Evolutionary conservation across 2,888 invertebrate genomes (phyloP), one percentile per base, ranked within the genome.

Genomic region (Cerastis rubricosa): DNA sequence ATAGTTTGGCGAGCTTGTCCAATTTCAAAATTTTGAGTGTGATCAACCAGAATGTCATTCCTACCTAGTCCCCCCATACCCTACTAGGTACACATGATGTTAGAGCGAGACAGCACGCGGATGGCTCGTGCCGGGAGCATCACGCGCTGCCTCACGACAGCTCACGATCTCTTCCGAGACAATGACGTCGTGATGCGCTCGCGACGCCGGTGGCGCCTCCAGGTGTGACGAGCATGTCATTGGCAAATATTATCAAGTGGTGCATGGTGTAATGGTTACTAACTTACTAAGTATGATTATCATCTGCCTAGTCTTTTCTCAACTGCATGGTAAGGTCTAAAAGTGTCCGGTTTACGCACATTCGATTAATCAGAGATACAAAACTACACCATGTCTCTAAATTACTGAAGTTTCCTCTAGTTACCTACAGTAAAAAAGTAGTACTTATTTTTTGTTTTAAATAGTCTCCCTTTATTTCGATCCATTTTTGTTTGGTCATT

Each of bases 51-150:
- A 57, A 57, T 25, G 9, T 22, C 5, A 19, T 11, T 59, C 14
- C n/a, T 69, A 43, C 22, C 22, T 12, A 69, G 7, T 69, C 14
- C 29, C n/a, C 40, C 19, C 74, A 49, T 45, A 43, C 49, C 47
- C 51, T 29, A 63, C 22, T 43, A 78, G 9, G 12, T 43, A 61
- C 11, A 35, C 57, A 17, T 35, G 7, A 61, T 25, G 43, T 14
- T 59, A 76, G 82, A 83, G 57, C 6, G 69, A 76, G 82, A 75
- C 54, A 74, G 64, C 82, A 84, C 72, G 78, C 54, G 82, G 82
- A 74, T 74, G 82, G 81, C 85, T 82, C 82, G 85, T 85, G 83
- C 85, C 76, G 70, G 11, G 47, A 61, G 74, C 72, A 72, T 84
- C 85, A 84, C 82, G 84, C 74, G 66, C 47, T 45, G 67, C 70